A percentile compares a stretch with the other conserved stretches of the same genome.
These are phyloP conservation scores for Luidia sarsii DNA, from an alignment of 53 echinoderm and acorn worm genomes.

Conservation along the genomic window DNA sequence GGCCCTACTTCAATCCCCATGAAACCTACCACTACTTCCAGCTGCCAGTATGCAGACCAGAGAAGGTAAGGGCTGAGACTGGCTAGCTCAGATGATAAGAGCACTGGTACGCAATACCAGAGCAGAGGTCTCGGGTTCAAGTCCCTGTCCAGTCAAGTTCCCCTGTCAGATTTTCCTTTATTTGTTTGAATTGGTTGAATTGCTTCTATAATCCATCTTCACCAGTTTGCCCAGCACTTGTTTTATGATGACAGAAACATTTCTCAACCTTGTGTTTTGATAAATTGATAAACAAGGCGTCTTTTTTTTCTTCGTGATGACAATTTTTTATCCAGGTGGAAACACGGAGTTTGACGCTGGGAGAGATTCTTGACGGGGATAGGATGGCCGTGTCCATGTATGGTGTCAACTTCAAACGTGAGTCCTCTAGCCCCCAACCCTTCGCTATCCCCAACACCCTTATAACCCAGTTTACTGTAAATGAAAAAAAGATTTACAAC, in stretches of 20 bases:
- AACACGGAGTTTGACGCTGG: constrained; percentile 84
- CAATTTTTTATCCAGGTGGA: constrained; percentile 70
- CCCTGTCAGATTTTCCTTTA: background rate
- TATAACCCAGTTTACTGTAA: too few relatives aligned
- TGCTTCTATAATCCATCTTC: too few relatives aligned
- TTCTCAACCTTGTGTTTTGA: too few relatives aligned
- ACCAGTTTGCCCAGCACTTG: too few relatives aligned
- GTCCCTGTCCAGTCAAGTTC: background rate
- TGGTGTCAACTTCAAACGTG: constrained; percentile 91
- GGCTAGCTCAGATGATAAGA: too few relatives aligned
- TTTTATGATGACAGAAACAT: too few relatives aligned
- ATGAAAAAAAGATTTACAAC: too few relatives aligned
- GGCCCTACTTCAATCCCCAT: constrained; percentile 98
- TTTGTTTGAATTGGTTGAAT: background rate
- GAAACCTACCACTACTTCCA: constrained; percentile 99
- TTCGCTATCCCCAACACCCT: too few relatives aligned
- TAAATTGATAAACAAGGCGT: too few relatives aligned
- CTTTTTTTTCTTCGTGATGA: background rate
- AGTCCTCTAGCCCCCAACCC: too few relatives aligned
- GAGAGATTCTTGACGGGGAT: constrained; percentile 96
- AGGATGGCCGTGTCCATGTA: constrained; percentile 96
- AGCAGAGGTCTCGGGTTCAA: too few relatives aligned
- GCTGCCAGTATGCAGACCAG: constrained; percentile 95
- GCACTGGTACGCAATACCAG: background rate
- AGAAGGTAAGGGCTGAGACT: constrained; percentile 71